phyloP scores from a whole-genome alignment of 1,140 invertebrate species.

The Neodiprion fabricii region DNA sequence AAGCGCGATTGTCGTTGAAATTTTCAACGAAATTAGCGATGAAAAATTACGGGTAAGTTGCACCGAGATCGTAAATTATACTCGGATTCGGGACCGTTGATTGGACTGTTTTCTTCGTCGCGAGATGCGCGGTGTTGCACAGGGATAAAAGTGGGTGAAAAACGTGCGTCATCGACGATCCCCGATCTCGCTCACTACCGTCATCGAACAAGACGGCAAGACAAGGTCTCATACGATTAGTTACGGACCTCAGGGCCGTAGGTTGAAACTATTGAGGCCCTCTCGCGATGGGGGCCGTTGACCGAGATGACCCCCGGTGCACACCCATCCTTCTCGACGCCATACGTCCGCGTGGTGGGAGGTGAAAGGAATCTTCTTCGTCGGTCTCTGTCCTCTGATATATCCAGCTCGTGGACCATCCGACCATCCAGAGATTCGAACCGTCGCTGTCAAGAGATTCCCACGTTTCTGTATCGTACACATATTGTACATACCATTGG shows the following conservation, averaged over 20 bases:
- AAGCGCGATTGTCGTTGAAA: no score
- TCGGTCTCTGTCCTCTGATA: conserved; percentile 3
- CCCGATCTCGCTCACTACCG: no score
- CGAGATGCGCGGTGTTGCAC: no score
- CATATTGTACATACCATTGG: no score
- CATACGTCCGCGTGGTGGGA: conserved; percentile 31
- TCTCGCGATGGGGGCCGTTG: conserved; percentile 47
- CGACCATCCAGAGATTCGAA: not conserved
- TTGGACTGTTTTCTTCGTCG: no score
- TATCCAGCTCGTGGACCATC: conserved; percentile 18
- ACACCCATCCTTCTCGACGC: conserved; percentile 20
- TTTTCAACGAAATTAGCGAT: no score
- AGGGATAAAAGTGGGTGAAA: no score
- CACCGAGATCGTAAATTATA: no score
- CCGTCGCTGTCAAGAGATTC: not conserved
- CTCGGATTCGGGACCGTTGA: no score
- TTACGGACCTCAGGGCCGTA: not conserved
- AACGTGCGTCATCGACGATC: no score
- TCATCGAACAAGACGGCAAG: no score
- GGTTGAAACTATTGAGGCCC: conserved; percentile 25
- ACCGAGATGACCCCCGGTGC: conserved; percentile 49
- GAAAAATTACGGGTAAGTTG: no score
- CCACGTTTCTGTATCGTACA: not conserved
- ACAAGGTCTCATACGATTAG: not conserved
- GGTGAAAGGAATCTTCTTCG: conserved; percentile 48